Evolutionary conservation across 2,797 vertebrate species (phyloP), one percentile per base, ranked within the genome.

Genomic region (Craterocephalus amniculus): DNA sequence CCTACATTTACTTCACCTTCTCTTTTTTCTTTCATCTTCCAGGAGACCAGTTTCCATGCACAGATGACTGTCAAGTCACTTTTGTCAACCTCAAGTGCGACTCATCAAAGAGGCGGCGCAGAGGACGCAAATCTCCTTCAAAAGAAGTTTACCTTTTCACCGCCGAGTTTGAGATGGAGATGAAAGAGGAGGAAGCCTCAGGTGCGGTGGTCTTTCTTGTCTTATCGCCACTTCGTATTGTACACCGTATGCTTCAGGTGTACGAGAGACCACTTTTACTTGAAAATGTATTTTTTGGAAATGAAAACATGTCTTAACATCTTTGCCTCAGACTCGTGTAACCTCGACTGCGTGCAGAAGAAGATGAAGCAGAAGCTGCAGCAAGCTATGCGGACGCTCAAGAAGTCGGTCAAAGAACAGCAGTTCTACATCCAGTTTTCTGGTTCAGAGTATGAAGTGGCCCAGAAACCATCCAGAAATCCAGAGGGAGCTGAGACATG

Each of bases 401-500:
- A 96, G 61, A 99, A 96, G 93, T 96, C 97, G 75, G 95, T 99
- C 89, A 96, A 95, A 90, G 96, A 96, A 70, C 97, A 99, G 88
- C 97, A 96, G 89, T 98, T 99, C 91, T 97, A 96, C 84, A 91
- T 99, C 87, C 97, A 96, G 92, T 95, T 99, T 88, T 96, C 96
- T 0, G 97, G 96, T 76, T 96, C 95, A 0, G 96, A 97, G 78
- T 99, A 99, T 24, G 96, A 98, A 84, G 95, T 99, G 76, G 96
- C 96, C 58, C 97, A 97, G 89, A 96, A 95, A 74, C 94, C 95
- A 0, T 93, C 95, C 60, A 94, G 94, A 86, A 87, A 87, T 22
- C 67, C 76, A 0, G 96, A 97, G 51, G 94, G 87, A 31, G 88
- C 89, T 0, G 95, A 96, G 63, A 24, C 84, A 0, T 99, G 98